phyloP scores from a whole-genome alignment of 2,888 invertebrate genomes.

The Laothoe populi region DNA sequence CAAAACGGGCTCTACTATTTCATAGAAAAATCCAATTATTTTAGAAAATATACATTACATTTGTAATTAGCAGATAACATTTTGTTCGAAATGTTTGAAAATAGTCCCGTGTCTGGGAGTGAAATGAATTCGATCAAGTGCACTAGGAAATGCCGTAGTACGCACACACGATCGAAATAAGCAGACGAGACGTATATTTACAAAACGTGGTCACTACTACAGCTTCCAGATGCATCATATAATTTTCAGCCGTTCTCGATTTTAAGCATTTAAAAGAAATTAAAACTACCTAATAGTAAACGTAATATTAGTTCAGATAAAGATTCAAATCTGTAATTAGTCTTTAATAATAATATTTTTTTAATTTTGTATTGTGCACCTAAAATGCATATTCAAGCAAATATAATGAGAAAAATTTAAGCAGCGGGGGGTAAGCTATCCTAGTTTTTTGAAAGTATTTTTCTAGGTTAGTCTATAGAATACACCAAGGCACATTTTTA shows the following conservation, averaged over 20 bases:
- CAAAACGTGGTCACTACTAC: slow-evolving; percentile 13
- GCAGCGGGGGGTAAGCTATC: too few species aligned
- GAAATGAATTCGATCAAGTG: neutral
- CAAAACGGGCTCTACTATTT: too few species aligned
- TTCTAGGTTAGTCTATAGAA: slow-evolving; percentile 17
- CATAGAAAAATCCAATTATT: too few species aligned
- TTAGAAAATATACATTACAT: too few species aligned
- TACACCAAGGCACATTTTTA: slow-evolving; percentile 10
- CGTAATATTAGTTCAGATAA: too few species aligned
- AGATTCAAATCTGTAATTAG: neutral
- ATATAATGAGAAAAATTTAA: neutral
- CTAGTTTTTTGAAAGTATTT: neutral
- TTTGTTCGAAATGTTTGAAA: neutral
- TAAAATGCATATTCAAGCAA: neutral
- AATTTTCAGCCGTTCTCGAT: neutral
- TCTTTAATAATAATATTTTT: neutral
- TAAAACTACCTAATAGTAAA: too few species aligned
- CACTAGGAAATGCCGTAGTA: slow-evolving; percentile 33
- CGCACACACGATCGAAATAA: slow-evolving; percentile 26
- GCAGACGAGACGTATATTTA: slow-evolving; percentile 5
- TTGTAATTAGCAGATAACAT: neutral
- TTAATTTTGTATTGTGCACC: neutral
- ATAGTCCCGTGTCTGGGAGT: neutral
- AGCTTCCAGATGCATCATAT: neutral
- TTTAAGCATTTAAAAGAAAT: neutral